These are phyloP conservation scores for Ephestia elutella DNA, from an alignment of 1,140 invertebrate species.

Conservation along the genomic window DNA sequence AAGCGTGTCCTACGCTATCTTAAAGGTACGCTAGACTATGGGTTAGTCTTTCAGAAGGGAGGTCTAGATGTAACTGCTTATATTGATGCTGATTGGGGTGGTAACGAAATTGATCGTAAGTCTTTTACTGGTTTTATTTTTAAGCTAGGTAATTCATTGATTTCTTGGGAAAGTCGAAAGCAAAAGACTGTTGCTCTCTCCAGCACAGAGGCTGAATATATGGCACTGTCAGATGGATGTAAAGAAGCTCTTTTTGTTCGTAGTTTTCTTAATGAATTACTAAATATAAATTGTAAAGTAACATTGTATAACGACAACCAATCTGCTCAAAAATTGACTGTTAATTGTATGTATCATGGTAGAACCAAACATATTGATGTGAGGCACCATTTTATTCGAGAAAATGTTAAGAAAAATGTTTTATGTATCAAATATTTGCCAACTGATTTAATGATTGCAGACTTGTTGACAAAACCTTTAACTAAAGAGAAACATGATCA, in stretches of 20 bases:
- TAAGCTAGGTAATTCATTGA: too few species aligned
- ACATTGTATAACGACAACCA: slow-evolving; percentile 19
- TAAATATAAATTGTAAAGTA: not conserved
- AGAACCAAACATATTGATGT: slow-evolving; percentile 24
- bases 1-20: slow-evolving; percentile 12
- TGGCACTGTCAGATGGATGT: not conserved
- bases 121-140: not conserved
- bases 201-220: not conserved
- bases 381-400: slow-evolving; percentile 18
- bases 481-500: too few species aligned
- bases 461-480: slow-evolving; percentile 18
- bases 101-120: not conserved
- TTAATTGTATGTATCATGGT: slow-evolving; percentile 13
- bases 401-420: not conserved
- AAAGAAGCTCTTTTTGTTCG: not conserved
- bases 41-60: not conserved
- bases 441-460: slow-evolving; percentile 15
- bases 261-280: not conserved
- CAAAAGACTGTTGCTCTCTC: too few species aligned
- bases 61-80: not conserved
- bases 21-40: slow-evolving; percentile 5
- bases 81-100: slow-evolving; percentile 34
- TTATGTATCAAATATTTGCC: slow-evolving; percentile 12
- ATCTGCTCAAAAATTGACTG: slow-evolving; percentile 13
- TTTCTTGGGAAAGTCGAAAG: too few species aligned